These are phyloP conservation scores for Galendromus occidentalis DNA, from an alignment of 1,140 invertebrate genomes.

Conservation along the genomic window DNA sequence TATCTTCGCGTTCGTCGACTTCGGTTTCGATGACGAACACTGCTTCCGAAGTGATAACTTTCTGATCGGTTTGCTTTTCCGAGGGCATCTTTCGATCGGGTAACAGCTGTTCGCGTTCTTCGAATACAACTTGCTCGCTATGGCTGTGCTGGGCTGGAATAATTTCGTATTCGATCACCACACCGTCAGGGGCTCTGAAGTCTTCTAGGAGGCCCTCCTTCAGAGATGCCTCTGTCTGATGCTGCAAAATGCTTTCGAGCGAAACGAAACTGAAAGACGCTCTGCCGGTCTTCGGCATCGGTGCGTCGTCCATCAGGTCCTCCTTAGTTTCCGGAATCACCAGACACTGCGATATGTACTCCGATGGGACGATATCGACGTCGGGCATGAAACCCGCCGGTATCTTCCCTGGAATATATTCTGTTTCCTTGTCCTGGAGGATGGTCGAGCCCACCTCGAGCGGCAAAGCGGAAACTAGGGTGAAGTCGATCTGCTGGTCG, in stretches of 20 bases:
- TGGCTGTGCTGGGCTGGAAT: background rate
- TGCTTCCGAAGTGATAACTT: constrained; percentile 14
- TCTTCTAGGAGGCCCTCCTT: background rate
- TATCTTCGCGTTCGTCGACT: constrained; percentile 15
- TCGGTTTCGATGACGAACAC: constrained; percentile 17
- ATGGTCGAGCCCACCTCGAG: background rate
- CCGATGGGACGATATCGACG: background rate
- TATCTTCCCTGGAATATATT: background rate
- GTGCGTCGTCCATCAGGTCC: background rate
- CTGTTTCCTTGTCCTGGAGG: background rate
- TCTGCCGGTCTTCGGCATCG: background rate
- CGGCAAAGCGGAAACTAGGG: constrained; percentile 4
- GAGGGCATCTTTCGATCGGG: background rate
- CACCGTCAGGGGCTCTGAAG: background rate
- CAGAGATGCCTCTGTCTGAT: background rate
- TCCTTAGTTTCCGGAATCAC: background rate
- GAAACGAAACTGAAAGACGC: background rate
- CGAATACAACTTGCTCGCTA: background rate
- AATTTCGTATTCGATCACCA: background rate
- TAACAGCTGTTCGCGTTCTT: background rate
- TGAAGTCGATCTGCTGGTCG: constrained; percentile 9
- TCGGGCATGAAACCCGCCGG: background rate
- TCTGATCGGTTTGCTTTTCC: background rate
- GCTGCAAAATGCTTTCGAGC: background rate
- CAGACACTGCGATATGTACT: background rate